Evolutionary conservation across 1,140 invertebrate genomes (phyloP).

Genomic region (Lucilia sericata): DNA sequence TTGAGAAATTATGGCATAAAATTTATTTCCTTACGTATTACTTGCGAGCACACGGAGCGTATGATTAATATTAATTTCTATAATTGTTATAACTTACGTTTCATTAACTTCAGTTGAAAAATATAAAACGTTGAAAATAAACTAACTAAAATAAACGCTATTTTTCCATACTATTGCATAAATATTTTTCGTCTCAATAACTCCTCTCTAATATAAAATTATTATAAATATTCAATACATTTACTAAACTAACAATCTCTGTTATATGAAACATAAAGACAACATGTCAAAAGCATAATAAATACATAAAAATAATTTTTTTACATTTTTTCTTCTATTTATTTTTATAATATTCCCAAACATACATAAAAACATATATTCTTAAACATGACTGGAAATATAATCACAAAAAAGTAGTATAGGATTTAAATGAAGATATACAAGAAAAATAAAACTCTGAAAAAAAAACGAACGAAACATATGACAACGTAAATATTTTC

Average conservation of each 20-base stretch:
- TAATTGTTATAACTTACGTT: too few species aligned
- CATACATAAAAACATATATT: too few species aligned
- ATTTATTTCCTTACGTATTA: too few species aligned
- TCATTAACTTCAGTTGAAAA: too few species aligned
- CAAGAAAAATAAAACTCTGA: neutral
- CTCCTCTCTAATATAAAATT: neutral
- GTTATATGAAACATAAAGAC: neutral
- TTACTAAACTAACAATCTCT: neutral
- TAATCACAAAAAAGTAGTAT: neutral
- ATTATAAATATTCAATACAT: slow-evolving; percentile 8
- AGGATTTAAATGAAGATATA: slow-evolving; percentile 8
- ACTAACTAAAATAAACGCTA: too few species aligned
- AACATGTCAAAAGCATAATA: slow-evolving; percentile 12
- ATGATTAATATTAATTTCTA: too few species aligned
- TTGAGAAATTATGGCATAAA: too few species aligned
- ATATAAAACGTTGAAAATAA: too few species aligned
- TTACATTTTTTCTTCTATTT: neutral
- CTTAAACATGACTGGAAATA: slow-evolving; percentile 9
- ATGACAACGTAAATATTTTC: slow-evolving; percentile 44
- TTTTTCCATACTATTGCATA: too few species aligned
- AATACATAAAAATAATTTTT: too few species aligned
- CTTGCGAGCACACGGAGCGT: too few species aligned
- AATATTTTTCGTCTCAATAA: too few species aligned
- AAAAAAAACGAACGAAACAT: neutral
- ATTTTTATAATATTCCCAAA: neutral